Conservation (phyloP, 2,113 vertebrate genomes). For the Lota lota region DNA sequence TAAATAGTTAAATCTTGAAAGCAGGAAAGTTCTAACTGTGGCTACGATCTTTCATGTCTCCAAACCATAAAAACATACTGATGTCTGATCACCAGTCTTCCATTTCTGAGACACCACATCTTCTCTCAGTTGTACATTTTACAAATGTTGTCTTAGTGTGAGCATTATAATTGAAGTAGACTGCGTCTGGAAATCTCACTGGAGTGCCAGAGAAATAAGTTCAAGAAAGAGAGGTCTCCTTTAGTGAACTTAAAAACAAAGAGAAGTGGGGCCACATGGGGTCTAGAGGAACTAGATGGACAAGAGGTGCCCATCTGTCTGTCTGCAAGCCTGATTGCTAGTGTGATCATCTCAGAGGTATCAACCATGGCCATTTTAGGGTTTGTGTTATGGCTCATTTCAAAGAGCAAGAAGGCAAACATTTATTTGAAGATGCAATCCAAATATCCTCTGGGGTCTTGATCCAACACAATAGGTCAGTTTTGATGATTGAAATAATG, state of each 20-base stretch:
- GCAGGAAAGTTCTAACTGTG: too few relatives aligned
- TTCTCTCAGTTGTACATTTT: too few relatives aligned
- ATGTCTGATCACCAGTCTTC: too few relatives aligned
- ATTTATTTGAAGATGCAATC: not conserved
- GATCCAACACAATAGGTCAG: slow-evolving; percentile 1
- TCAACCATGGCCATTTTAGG: not conserved
- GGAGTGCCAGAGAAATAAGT: not conserved
- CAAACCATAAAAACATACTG: too few relatives aligned
- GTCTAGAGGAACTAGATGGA: not conserved
- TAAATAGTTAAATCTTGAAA: too few relatives aligned
- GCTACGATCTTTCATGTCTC: too few relatives aligned
- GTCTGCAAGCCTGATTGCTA: not conserved
- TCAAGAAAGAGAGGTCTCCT: slow-evolving; percentile 4
- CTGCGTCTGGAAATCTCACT: not conserved
- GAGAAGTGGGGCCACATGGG: not conserved
- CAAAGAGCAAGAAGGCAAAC: not conserved
- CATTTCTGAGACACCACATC: too few relatives aligned
- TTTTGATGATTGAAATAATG: not conserved
- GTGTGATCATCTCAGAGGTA: not conserved
- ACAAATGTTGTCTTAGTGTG: too few relatives aligned
- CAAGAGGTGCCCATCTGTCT: not conserved
- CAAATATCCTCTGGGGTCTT: not conserved
- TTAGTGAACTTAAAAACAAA: not conserved
- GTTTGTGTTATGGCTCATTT: not conserved
- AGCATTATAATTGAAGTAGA: not conserved